Percentiles rank a stretch among this genome's conserved stretches.
Conservation (phyloP, 2,113 vertebrate species). For the Nematolebias whitei region DNA sequence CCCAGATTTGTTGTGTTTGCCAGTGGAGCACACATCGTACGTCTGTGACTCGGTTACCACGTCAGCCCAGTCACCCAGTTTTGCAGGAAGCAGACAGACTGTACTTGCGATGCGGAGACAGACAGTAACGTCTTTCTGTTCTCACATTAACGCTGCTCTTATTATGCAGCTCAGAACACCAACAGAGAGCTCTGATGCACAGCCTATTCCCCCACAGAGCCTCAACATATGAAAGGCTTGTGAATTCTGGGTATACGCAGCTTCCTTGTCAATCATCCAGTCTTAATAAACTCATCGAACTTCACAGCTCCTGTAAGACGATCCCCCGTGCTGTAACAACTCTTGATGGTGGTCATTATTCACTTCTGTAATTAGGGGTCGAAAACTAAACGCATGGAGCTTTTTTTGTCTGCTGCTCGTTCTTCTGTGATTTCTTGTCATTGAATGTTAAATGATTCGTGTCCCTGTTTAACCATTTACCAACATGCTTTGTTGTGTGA, state of each 20-base stretch:
- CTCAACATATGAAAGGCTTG: slow-evolving; percentile 10
- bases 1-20: not conserved
- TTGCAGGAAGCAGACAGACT: slow-evolving; percentile 26
- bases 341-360: slow-evolving; percentile 53
- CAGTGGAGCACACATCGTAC: not conserved
- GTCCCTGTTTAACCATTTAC: not conserved
- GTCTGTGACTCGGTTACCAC: slow-evolving; percentile 12
- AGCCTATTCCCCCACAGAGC: slow-evolving; percentile 2
- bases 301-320: slow-evolving; percentile 32
- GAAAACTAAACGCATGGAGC: slow-evolving; percentile 39
- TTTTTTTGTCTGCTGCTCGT: not conserved
- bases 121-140: slow-evolving; percentile 9
- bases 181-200: slow-evolving; percentile 11
- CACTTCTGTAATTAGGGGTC: slow-evolving; percentile 54
- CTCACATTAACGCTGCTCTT: slow-evolving; percentile 20
- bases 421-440: slow-evolving; percentile 20
- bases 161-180: slow-evolving; percentile 17
- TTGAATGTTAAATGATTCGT: slow-evolving; percentile 14
- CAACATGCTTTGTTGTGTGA: not conserved
- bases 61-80: slow-evolving; percentile 19
- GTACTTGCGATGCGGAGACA: slow-evolving; percentile 8
- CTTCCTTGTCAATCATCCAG: slow-evolving; percentile 39
- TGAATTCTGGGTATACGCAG: slow-evolving; percentile 7
- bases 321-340: slow-evolving; percentile 40
- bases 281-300: slow-evolving; percentile 41